Evolutionary conservation across 2,113 vertebrate species (phyloP).

Genomic region (Lepisosteus osseus): DNA sequence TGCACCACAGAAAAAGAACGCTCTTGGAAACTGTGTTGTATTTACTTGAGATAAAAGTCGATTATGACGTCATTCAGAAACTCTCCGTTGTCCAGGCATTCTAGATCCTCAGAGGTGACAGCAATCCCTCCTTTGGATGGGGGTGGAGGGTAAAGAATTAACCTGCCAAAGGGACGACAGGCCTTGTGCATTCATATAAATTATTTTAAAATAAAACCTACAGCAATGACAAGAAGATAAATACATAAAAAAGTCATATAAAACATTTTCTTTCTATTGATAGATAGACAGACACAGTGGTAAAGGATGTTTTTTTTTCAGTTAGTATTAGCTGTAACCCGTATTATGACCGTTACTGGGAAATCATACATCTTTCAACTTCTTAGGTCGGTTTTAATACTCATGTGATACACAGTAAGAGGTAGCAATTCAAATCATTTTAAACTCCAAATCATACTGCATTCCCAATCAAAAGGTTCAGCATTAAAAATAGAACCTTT

Average conservation of each 20-base stretch:
- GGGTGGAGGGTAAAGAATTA: constrained; percentile 93
- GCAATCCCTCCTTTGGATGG: constrained; percentile 89
- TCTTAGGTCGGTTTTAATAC: no score
- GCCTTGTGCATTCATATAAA: not conserved
- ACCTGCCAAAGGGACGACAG: constrained; percentile 59
- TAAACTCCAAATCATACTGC: no score
- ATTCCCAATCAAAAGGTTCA: no score
- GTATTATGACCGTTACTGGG: no score
- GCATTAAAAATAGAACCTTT: no score
- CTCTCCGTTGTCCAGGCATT: constrained; percentile 89
- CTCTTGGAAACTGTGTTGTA: constrained; percentile 5
- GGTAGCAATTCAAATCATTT: no score
- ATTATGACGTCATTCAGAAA: constrained; percentile 99
- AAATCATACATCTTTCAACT: no score
- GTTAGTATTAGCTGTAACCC: no score
- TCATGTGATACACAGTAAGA: no score
- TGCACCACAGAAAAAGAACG: not conserved
- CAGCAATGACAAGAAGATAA: not conserved
- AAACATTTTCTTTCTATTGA: constrained; percentile 9
- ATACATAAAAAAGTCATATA: constrained; percentile 11
- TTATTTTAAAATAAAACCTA: not conserved
- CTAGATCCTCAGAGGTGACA: constrained; percentile 90
- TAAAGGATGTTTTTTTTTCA: no score
- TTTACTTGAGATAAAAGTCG: constrained; percentile 97
- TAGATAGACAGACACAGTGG: no score